Conservation (phyloP, 2,888 invertebrate genomes). For the Metalampra italica region DNA sequence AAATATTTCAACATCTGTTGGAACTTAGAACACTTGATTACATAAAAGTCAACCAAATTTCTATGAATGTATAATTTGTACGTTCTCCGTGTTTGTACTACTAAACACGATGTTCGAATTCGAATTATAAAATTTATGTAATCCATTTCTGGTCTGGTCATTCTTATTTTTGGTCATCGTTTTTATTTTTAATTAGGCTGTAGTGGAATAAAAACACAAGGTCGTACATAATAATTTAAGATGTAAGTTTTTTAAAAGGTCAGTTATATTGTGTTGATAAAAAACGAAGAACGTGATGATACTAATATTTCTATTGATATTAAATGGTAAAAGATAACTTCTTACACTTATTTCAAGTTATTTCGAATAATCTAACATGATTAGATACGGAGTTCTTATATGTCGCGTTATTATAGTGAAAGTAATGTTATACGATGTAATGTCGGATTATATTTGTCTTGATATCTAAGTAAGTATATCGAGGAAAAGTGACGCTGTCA, state of each 20-base stretch:
- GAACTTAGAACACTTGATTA: constrained; percentile 22
- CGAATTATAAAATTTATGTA: constrained; percentile 1
- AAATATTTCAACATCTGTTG: constrained; percentile 30
- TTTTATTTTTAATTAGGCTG: not conserved
- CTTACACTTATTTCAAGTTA: not conserved
- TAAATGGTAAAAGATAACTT: not conserved
- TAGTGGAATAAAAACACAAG: not conserved
- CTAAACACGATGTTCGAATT: constrained; percentile 2
- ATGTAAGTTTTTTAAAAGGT: not conserved
- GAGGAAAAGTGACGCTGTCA: not conserved
- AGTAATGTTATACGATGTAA: constrained; percentile 1
- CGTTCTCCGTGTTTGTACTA: not conserved
- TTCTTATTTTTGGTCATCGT: constrained; percentile 1
- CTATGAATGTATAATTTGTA: constrained; percentile 11
- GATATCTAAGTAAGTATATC: not conserved
- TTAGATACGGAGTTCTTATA: constrained; percentile 26
- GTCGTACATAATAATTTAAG: not conserved
- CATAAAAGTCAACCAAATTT: constrained; percentile 8
- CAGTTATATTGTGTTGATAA: not conserved
- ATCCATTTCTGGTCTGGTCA: not conserved
- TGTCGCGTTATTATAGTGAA: constrained; percentile 14
- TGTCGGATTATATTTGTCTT: constrained; percentile 5
- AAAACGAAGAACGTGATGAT: not conserved
- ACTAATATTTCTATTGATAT: not conserved
- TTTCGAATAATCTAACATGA: constrained; percentile 19